Base-by-base conservation (phyloP, 92 coral and sea anemone genomes). In the Phenganax subtilis region DNA sequence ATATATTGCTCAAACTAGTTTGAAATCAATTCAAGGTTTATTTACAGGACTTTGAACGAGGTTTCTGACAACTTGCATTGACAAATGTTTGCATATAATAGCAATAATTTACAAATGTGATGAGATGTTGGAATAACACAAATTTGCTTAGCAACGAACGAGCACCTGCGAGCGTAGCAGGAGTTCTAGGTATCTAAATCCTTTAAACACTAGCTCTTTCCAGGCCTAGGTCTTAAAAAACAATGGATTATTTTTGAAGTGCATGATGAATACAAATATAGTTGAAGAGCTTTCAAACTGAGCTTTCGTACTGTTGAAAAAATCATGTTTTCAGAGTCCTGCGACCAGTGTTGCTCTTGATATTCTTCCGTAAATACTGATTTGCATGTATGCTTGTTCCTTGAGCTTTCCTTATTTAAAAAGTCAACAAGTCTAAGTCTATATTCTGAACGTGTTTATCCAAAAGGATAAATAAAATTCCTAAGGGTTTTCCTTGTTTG, bases 21-120 rank as follows among this genome's bases (percentile, higher is more conserved):
- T 15, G 25, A 12, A 61, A 61, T 7, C 47, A 6, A 0, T 66
- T 66, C 67, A 7, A 1, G 25, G 72, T 51, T 9, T 2, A 66
- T 10, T 0, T 66, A 66, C 72, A 66, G 10, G 51, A 61, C 67
- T 61, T 61, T 61, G 67, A 1, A 15, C 31, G 72, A 12, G 47
- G 7, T 15, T 66, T 66, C 25, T 66, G 72, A 66, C 72, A 66
- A 66, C 1, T 7, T 15, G 25, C 8, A 61, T 5, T 61, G 72
- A 66, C 51, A 66, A 66, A 66, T 66, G 72, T 66, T 66, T 66
- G 72, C 52, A 66, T 66, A 66, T 66, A 66, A 66, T 66, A 5
- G 47, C 5, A 37, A 37, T 37, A 37, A 37, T 37, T 2, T 66
- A 9, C 72, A 8, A 37, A 0, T 66, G 72, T 66, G 72, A 66